Conservation (phyloP, 2,797 vertebrate genomes). For the Pseudocheirus occidentalis region DNA sequence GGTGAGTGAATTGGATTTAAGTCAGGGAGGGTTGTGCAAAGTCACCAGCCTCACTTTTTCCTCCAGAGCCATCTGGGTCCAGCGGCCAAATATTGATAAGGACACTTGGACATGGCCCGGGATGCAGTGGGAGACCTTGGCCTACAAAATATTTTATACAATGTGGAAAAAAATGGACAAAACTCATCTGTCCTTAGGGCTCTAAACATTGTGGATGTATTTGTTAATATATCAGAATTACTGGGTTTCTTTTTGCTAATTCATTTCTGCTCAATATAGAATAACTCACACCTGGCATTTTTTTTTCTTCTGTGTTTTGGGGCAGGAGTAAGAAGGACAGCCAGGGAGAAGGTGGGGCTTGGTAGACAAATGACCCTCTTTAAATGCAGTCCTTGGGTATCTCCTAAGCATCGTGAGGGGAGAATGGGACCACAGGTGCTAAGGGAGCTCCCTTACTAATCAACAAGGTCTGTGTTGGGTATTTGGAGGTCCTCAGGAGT, state of each 20-base stretch:
- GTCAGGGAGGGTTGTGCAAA: too few species aligned
- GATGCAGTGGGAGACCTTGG: too few species aligned
- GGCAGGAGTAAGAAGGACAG: background rate
- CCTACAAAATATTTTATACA: constrained; percentile 56
- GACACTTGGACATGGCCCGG: too few species aligned
- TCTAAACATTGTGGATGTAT: constrained; percentile 48
- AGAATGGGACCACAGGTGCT: constrained; percentile 69
- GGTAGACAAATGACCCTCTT: constrained; percentile 70
- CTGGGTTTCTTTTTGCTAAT: constrained; percentile 52
- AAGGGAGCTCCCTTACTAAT: constrained; percentile 75
- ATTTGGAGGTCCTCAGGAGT: constrained; percentile 73
- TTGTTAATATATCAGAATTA: constrained; percentile 53
- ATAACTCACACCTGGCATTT: background rate
- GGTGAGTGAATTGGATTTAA: too few species aligned
- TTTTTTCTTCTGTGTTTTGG: background rate
- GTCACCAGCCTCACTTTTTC: too few species aligned
- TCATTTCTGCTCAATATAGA: constrained; percentile 60
- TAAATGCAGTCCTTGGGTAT: constrained; percentile 74
- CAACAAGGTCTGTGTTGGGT: constrained; percentile 72
- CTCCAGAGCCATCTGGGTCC: too few species aligned
- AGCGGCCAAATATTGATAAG: too few species aligned
- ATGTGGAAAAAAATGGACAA: constrained; percentile 38
- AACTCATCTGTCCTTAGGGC: constrained; percentile 60
- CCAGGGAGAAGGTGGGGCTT: constrained; percentile 38
- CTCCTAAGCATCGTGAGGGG: constrained; percentile 61